Base-by-base conservation (phyloP, 1,140 invertebrate genomes). In the Pseudomyrmex cubaensis region DNA sequence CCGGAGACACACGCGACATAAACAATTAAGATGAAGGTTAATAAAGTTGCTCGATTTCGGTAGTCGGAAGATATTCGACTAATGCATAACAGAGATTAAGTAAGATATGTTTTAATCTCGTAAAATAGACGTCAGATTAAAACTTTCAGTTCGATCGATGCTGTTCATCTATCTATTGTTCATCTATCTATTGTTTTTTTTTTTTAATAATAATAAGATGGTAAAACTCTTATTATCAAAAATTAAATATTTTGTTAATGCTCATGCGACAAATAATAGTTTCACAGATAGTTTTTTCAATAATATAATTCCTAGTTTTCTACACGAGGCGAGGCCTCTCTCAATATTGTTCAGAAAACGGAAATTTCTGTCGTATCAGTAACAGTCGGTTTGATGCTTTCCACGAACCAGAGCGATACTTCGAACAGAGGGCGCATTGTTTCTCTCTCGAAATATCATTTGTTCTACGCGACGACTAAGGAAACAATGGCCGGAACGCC, bases 401-500 rank as follows among this genome's bases (percentile, higher is more conserved):
- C 89, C 78, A 64, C 66, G 76, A 82, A 70, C 75, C 73, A 70
- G 80, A 64, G 77, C 77, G 85, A 86, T 87, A 83, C 74, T 82
- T 87, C 84, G 77, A 77, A 82, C 75, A 66, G 76, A 74, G 76
- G 66, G 67, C 56, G 63, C 62, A 89, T 85, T 84, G 89, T 86
- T 91, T 90, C 87, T 5, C 90, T 89, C 85, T 91, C 87, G 85
- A 91, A 91, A 83, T 84, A 85, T 90, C 86, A 61, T 85, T 84
- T 69, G 87, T 86, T 87, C 85, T 78, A 75, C 78, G 82, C 66
- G 59, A 84, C 50, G 83, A 61, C 57, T 82, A 74, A 88, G 84
- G 61, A 89, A 90, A 90, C 90, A 90, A 90, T 90, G 83, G 87
- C 73, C 87, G 87, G 85, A 91, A 91, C 89, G 84, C 83, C 83